phyloP scores from a whole-genome alignment of 2,113 vertebrate genomes.

The Hassar affinis region DNA sequence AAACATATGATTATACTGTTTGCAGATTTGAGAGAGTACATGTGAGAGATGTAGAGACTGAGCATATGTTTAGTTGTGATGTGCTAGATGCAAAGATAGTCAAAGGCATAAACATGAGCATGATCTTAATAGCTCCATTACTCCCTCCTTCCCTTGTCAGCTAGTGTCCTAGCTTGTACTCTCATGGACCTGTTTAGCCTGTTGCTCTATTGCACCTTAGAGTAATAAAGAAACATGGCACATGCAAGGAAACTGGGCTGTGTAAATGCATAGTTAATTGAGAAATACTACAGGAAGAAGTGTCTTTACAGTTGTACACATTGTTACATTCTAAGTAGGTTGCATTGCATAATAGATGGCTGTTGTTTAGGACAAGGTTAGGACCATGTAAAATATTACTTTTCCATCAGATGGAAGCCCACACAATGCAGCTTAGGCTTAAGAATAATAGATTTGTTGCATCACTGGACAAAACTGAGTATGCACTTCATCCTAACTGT shows the following conservation, averaged over 20 bases:
- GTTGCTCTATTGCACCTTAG: no score
- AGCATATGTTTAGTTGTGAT: neutral
- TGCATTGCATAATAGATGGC: neutral
- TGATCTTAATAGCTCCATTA: no score
- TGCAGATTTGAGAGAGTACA: neutral
- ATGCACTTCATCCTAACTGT: constrained; percentile 56
- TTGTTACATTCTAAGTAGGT: neutral
- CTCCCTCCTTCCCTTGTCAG: no score
- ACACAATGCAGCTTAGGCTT: neutral
- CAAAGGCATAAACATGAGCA: no score
- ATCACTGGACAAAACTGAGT: constrained; percentile 13
- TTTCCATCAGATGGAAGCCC: neutral
- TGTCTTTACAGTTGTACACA: neutral
- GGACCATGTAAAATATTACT: neutral
- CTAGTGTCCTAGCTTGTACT: no score
- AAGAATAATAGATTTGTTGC: constrained; percentile 11
- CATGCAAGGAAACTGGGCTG: no score
- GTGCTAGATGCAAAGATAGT: neutral
- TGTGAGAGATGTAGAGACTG: neutral
- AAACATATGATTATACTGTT: neutral
- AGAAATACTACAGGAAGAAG: neutral
- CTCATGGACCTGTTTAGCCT: no score
- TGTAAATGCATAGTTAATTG: neutral
- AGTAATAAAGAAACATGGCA: neutral
- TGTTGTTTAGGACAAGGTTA: neutral